phyloP scores from a whole-genome alignment of 2,113 vertebrate species.

The Burhinus bistriatus region DNA sequence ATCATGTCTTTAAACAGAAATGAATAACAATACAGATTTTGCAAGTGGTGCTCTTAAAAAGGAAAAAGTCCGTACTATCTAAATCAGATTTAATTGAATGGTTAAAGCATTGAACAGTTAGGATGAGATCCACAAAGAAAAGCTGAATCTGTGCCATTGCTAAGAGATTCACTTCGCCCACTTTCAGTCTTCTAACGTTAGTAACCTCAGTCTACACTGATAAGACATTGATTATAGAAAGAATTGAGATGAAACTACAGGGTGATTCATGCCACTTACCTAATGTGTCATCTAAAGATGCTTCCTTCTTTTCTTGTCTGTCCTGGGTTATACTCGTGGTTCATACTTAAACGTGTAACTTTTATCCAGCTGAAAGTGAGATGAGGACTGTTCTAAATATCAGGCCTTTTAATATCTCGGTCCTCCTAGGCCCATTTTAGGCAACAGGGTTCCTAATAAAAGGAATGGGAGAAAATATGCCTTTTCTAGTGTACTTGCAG shows the following conservation, averaged over 20 bases:
- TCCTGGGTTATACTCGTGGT: neutral
- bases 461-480: neutral
- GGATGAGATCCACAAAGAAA: neutral
- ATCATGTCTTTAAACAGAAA: neutral
- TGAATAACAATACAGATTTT: neutral
- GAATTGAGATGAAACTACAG: neutral
- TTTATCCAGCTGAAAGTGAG: neutral
- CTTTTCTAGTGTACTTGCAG: neutral
- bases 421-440: neutral
- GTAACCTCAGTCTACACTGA: neutral
- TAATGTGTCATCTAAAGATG: neutral
- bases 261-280: neutral
- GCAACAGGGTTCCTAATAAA: neutral
- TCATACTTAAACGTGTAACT: neutral
- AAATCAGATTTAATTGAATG: neutral
- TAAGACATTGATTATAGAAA: neutral
- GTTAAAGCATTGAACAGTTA: neutral
- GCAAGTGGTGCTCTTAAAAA: neutral
- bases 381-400: neutral
- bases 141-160: neutral
- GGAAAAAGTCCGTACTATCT: neutral
- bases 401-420: neutral
- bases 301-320: neutral
- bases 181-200: neutral
- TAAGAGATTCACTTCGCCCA: neutral